phyloP scores from a whole-genome alignment of 2,888 invertebrate species.

The Bugulina stolonifera region DNA sequence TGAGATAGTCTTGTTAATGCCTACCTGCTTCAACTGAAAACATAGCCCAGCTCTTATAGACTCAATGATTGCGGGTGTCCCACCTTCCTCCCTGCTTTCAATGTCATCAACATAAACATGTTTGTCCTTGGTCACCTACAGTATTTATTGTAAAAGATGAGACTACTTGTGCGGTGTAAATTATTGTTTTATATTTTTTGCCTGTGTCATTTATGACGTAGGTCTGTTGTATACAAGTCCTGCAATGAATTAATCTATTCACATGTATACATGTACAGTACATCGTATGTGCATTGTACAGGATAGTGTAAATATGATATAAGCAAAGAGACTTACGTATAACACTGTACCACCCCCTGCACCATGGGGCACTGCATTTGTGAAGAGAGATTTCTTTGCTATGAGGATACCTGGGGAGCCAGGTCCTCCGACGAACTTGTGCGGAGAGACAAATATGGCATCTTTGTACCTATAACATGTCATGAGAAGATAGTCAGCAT shows the following conservation, averaged over 20 bases:
- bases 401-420: conserved; percentile 37
- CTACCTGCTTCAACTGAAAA: conserved; percentile 37
- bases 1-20: not conserved
- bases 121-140: conserved; percentile 33
- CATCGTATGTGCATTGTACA: no score
- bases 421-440: conserved; percentile 39
- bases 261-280: no score
- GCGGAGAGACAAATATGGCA: conserved; percentile 36
- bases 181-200: no score
- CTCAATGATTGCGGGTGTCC: conserved; percentile 40
- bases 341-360: conserved; percentile 41
- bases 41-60: conserved; percentile 40
- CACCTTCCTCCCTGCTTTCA: conserved; percentile 40
- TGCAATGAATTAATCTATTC: no score
- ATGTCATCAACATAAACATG: conserved; percentile 35
- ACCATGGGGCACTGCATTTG: conserved; percentile 34
- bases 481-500: no score
- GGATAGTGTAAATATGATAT: no score
- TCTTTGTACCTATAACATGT: conserved; percentile 36
- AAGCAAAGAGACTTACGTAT: no score
- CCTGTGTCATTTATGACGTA: no score
- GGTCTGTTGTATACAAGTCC: no score
- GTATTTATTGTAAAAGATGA: no score
- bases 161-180: no score
- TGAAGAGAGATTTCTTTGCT: conserved; percentile 38